phyloP scores from a whole-genome alignment of 2,888 invertebrate species.

The Zelleria hepariella region DNA sequence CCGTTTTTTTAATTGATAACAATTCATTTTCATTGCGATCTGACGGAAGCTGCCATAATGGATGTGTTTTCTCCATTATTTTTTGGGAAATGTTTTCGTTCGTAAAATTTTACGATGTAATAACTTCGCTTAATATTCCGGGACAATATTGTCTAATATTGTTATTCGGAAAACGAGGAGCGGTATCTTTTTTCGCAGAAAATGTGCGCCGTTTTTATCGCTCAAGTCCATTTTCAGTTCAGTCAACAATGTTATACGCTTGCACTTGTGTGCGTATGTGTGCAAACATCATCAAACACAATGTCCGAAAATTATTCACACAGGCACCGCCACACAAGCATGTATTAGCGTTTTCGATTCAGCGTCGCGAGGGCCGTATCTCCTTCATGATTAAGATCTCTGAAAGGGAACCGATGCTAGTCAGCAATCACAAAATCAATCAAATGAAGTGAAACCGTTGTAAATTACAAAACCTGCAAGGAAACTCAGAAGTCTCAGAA shows the following conservation, averaged over 20 bases:
- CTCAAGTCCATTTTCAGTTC: background rate
- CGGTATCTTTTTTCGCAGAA: background rate
- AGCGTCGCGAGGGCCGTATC: too few relatives aligned
- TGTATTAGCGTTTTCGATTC: too few relatives aligned
- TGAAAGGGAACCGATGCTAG: too few relatives aligned
- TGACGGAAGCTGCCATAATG: background rate
- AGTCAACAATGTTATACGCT: background rate
- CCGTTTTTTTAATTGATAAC: background rate
- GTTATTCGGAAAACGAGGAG: background rate
- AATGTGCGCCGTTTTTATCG: background rate
- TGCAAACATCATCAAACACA: too few relatives aligned
- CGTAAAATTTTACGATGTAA: background rate
- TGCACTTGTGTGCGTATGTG: background rate
- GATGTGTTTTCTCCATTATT: background rate
- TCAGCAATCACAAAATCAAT: too few relatives aligned
- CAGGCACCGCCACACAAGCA: too few relatives aligned
- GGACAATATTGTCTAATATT: background rate
- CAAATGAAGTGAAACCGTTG: too few relatives aligned
- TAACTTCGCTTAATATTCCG: background rate
- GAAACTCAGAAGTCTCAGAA: too few relatives aligned
- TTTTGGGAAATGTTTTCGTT: background rate
- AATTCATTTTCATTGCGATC: background rate
- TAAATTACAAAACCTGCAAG: too few relatives aligned
- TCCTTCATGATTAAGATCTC: too few relatives aligned
- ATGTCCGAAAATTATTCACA: too few relatives aligned